phyloP scores from a whole-genome alignment of 2,113 vertebrate species.

The Catagonus wagneri region DNA sequence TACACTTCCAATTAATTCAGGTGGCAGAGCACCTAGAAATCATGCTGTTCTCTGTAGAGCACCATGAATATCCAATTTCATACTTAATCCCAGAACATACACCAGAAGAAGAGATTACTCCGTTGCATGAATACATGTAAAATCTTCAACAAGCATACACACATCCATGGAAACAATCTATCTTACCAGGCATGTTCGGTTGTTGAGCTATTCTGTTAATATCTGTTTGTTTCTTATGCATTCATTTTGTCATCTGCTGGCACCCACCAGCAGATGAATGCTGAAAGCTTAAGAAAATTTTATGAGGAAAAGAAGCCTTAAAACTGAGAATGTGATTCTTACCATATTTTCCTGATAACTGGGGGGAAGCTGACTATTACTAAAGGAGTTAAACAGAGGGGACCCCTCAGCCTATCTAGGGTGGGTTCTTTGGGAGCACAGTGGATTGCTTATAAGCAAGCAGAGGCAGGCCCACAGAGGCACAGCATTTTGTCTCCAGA shows the following conservation, averaged over 20 bases:
- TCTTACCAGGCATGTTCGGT: background rate
- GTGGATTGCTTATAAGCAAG: background rate
- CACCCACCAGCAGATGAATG: background rate
- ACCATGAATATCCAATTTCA: background rate
- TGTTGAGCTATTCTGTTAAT: background rate
- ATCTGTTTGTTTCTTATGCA: background rate
- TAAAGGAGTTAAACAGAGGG: background rate
- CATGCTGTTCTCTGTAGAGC: background rate
- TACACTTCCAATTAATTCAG: conserved; percentile 13
- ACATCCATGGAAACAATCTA: background rate
- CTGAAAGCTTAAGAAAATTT: background rate
- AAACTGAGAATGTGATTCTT: background rate
- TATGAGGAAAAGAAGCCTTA: background rate
- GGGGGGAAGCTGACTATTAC: background rate
- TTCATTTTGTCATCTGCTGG: background rate
- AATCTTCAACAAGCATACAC: background rate
- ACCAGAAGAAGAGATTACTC: background rate
- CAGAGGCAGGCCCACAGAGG: background rate
- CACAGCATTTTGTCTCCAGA: background rate
- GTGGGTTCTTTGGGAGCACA: background rate
- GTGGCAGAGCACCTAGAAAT: background rate
- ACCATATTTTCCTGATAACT: background rate
- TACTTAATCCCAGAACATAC: background rate
- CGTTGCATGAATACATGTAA: background rate
- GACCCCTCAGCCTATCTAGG: background rate